Conservation (phyloP, 2,113 vertebrate species). For the Aegotheles bennettii region DNA sequence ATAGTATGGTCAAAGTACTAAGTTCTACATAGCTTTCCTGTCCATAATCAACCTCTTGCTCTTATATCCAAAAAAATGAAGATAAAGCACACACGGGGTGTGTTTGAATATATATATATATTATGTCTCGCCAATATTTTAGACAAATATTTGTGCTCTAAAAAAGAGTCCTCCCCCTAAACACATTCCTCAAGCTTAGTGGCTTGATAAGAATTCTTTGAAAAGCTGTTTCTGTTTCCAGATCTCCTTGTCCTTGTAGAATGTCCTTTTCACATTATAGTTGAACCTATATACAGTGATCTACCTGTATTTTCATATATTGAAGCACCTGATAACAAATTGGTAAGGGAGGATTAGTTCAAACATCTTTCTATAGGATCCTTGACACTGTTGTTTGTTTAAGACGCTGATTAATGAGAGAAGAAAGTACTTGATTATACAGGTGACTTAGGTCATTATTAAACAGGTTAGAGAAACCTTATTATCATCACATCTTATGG, state of each 20-base stretch:
- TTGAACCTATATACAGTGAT: neutral
- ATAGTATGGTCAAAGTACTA: neutral
- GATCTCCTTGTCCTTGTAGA: neutral
- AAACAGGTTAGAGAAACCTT: neutral
- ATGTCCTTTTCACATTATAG: neutral
- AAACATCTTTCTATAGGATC: neutral
- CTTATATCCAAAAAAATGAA: neutral
- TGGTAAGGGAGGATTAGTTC: neutral
- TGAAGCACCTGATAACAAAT: neutral
- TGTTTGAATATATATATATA: neutral
- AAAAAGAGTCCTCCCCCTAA: neutral
- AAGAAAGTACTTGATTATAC: neutral
- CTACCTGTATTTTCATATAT: neutral
- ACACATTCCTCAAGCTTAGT: neutral
- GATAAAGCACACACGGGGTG: neutral
- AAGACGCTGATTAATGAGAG: neutral
- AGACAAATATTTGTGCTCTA: neutral
- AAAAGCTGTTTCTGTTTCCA: neutral
- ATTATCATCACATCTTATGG: neutral
- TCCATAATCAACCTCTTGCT: neutral
- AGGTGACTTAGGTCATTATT: neutral
- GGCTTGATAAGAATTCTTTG: neutral
- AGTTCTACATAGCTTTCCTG: neutral
- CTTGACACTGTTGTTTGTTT: neutral
- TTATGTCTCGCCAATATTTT: neutral